Evolutionary conservation across 2,113 vertebrate genomes (phyloP).

Genomic region (Opisthocomus hoazin): DNA sequence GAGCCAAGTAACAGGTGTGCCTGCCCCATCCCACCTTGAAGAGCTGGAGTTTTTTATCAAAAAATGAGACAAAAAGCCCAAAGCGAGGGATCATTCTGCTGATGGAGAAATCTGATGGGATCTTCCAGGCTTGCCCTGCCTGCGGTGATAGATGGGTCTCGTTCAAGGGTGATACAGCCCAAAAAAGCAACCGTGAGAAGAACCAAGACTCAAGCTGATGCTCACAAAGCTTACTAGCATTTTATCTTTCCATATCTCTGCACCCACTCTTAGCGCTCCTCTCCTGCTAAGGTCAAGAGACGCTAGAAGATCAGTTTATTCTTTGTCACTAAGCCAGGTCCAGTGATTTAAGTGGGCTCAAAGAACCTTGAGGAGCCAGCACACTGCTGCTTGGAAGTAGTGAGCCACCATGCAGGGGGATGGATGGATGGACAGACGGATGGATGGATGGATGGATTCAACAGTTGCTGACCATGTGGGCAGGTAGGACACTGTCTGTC

Average conservation of each 20-base stretch:
- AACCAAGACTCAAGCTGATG: neutral
- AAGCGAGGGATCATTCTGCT: neutral
- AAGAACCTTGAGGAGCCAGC: neutral
- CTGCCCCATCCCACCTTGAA: fast-evolving
- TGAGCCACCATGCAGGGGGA: neutral
- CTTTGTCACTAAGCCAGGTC: neutral
- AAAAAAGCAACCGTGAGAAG: neutral
- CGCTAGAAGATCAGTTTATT: neutral
- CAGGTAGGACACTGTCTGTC: neutral
- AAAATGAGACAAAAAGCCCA: neutral
- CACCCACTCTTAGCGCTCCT: neutral
- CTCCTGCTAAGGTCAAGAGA: neutral
- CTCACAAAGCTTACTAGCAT: neutral
- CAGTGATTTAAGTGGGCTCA: neutral
- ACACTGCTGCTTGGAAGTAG: neutral
- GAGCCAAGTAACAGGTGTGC: neutral
- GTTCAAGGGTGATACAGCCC: neutral
- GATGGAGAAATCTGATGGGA: neutral
- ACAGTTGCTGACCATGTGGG: fast-evolving
- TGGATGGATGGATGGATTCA: neutral
- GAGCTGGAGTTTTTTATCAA: neutral
- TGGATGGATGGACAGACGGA: neutral
- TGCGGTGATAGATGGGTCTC: neutral
- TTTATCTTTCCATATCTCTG: neutral
- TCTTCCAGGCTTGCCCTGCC: neutral